These are phyloP conservation scores for Melanostoma scalare DNA, from an alignment of 2,888 invertebrate species.

Conservation along the genomic window DNA sequence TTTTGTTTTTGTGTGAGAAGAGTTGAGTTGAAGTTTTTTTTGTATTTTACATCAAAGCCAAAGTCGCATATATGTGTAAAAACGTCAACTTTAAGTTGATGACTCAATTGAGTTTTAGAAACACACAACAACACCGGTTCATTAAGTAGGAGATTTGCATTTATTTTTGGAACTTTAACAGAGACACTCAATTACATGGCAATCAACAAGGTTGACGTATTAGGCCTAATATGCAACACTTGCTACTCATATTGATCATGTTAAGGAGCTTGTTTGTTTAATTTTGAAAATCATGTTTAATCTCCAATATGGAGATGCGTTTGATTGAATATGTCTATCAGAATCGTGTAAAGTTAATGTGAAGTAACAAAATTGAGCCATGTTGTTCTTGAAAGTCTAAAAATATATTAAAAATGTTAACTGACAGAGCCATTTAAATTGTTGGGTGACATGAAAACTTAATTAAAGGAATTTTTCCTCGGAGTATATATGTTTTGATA, in stretches of 20 bases:
- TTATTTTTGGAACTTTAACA: slow-evolving; percentile 45
- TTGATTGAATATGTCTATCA: slow-evolving; percentile 31
- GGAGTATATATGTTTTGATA: slow-evolving; percentile 4
- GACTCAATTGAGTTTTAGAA: slow-evolving; percentile 46
- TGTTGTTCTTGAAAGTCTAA: slow-evolving; percentile 28
- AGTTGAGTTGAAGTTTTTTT: no score
- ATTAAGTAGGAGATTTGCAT: slow-evolving; percentile 36
- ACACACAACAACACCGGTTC: slow-evolving; percentile 7
- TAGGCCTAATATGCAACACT: slow-evolving; percentile 54
- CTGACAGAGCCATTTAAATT: slow-evolving; percentile 25
- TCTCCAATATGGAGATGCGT: slow-evolving; percentile 30
- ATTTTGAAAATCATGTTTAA: not conserved
- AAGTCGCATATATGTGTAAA: slow-evolving; percentile 18
- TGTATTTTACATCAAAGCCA: slow-evolving; percentile 4
- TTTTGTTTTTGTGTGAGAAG: not conserved
- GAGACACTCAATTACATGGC: slow-evolving; percentile 58
- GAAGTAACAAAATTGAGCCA: not conserved
- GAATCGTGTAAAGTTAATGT: slow-evolving; percentile 46
- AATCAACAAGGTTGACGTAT: slow-evolving; percentile 50
- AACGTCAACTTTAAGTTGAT: slow-evolving; percentile 50
- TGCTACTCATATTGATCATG: slow-evolving; percentile 44
- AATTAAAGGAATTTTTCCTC: slow-evolving; percentile 26
- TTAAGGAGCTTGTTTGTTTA: slow-evolving; percentile 14
- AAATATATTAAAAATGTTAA: slow-evolving; percentile 22
- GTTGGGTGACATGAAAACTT: slow-evolving; percentile 38